Base-by-base conservation (phyloP, 1,140 invertebrate genomes). In the Melanaphis sacchari region DNA sequence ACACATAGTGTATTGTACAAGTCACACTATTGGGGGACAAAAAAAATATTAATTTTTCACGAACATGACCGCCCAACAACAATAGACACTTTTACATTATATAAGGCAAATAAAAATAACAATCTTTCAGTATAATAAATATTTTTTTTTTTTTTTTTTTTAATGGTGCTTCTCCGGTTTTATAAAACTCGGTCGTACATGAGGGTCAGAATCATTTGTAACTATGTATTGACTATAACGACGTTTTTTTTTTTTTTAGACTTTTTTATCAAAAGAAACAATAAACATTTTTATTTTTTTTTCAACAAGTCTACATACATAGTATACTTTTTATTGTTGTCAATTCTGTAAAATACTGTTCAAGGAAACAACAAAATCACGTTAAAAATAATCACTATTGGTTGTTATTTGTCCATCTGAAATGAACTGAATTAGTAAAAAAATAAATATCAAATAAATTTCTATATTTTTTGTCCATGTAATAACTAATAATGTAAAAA, bases 61-160 rank as follows among this genome's bases (percentile, higher is more conserved):
- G 38, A 54, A 90, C 31, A 54, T 24, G 21, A 52, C 36, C n/a
- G 24, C 40, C 43, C 22, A 18, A 90, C 9, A 52, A 90, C 88
- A 90, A 90, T 90, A 90, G 88, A 49, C 88, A 90, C 88, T 36
- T 90, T 90, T 49, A 15, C 49, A 38, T 90, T 88, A 49, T 49
- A 90, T 54, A 54, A 90, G 46, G 21, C 36, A 54, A 52, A 90
- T 54, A 36, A 59, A 54, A 90, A 88, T 49, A 90, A 90, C 88
- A 59, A 90, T 54, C 21, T 26, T 90, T 40, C 26, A 31, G n/a
- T 66, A 66, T 31, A 66, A n/a, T 66, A n/a, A 31, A 66, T n/a
- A 22, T 5, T 54, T 31, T 49, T 89, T 54, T 36, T 5, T 54
- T 31, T 49, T 89, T 54, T 36, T 54, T 90, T 26, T 90, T 26